Percentiles rank a stretch among this genome's conserved stretches.
Conservation (phyloP, 2,797 vertebrate genomes). For the Dendrocincla fuliginosa region DNA sequence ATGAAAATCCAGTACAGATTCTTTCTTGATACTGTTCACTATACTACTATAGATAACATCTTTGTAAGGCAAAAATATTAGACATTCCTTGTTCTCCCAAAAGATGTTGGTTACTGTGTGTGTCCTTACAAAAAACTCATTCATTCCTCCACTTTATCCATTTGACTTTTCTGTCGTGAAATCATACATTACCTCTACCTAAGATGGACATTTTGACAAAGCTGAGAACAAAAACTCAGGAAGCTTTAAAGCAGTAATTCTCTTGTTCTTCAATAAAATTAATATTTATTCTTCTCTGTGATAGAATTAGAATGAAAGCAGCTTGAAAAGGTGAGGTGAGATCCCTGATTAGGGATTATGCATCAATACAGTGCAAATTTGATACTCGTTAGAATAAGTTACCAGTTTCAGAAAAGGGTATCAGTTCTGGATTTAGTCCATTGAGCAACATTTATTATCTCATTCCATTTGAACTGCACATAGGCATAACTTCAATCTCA, state of each 20-base stretch:
- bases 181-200: neutral
- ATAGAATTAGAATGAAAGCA: neutral
- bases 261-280: neutral
- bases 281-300: neutral
- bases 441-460: neutral
- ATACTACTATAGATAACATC: neutral
- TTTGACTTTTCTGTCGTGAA: neutral
- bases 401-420: conserved; percentile 6
- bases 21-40: neutral
- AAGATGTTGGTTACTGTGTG: neutral
- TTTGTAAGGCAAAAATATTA: neutral
- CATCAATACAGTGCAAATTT: neutral
- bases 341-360: neutral
- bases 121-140: neutral
- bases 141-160: neutral
- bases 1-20: neutral
- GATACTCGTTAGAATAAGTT: conserved; percentile 2
- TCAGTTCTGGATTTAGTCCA: neutral
- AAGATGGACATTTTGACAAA: neutral
- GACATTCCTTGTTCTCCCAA: neutral
- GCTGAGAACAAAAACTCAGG: neutral
- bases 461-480: neutral
- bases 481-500: neutral
- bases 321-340: neutral
- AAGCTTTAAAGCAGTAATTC: neutral